Percentiles rank a stretch among this genome's conserved stretches.
These are phyloP conservation scores for Stratiomys singularior DNA, from an alignment of 2,888 invertebrate genomes.

Conservation along the genomic window DNA sequence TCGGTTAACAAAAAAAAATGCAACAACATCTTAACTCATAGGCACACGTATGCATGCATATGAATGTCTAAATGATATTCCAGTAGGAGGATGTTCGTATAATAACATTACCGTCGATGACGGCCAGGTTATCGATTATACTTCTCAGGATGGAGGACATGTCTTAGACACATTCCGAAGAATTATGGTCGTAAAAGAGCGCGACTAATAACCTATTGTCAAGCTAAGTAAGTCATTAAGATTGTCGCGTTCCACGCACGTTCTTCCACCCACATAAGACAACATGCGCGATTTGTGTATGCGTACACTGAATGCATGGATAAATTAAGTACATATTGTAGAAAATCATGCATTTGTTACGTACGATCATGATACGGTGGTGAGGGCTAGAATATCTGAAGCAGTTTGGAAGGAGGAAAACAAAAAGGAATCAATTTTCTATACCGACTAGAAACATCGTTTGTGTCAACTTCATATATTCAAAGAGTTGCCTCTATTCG, in stretches of 20 bases:
- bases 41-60: slow-evolving; percentile 2
- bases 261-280: slow-evolving; percentile 32
- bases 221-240: slow-evolving; percentile 48
- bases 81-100: slow-evolving; percentile 42
- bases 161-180: slow-evolving; percentile 41
- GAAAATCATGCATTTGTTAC: neutral
- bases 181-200: slow-evolving; percentile 45
- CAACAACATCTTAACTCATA: slow-evolving; percentile 18
- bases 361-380: neutral
- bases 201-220: slow-evolving; percentile 51
- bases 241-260: slow-evolving; percentile 46
- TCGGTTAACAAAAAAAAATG: neutral
- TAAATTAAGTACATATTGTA: neutral
- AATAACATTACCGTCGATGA: slow-evolving; percentile 32
- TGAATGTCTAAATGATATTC: slow-evolving; percentile 30
- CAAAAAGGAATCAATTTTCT: slow-evolving; percentile 48
- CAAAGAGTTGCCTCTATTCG: too few species aligned
- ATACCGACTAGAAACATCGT: slow-evolving; percentile 25
- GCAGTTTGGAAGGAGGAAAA: neutral
- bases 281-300: neutral
- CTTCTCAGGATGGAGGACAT: slow-evolving; percentile 40
- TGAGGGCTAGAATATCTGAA: neutral
- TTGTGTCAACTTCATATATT: too few species aligned
- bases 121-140: slow-evolving; percentile 35
- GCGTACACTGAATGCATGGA: neutral